phyloP scores from a whole-genome alignment of 2,113 vertebrate genomes.

The Megaptera novaeangliae region DNA sequence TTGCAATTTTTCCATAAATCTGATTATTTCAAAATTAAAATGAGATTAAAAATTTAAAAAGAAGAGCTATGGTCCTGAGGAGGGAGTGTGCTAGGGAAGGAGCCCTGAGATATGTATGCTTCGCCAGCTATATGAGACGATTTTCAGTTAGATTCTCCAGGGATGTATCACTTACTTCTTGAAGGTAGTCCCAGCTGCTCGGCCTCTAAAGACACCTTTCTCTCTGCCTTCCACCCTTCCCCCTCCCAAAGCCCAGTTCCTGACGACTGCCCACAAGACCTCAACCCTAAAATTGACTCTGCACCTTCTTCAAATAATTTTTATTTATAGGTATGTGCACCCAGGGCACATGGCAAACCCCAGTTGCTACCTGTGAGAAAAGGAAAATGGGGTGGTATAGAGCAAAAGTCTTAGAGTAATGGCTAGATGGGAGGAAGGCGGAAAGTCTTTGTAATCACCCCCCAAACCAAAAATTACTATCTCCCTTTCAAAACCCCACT shows the following conservation, averaged over 20 bases:
- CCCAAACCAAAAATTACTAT: background rate
- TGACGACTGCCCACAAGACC: background rate
- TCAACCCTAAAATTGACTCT: background rate
- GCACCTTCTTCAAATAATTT: background rate
- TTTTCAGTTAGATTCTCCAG: background rate
- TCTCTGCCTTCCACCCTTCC: background rate
- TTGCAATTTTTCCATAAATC: background rate
- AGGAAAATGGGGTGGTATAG: background rate
- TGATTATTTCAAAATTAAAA: conserved; percentile 15
- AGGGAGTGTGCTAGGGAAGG: background rate
- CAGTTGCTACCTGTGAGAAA: background rate
- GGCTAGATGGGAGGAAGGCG: background rate
- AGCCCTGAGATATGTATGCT: background rate
- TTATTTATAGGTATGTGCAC: background rate
- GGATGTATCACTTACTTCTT: background rate
- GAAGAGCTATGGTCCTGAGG: background rate
- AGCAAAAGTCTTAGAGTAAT: background rate
- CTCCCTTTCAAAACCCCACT: background rate
- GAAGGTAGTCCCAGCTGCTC: background rate
- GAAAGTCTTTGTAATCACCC: background rate
- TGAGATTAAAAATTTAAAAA: background rate
- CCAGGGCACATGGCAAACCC: background rate
- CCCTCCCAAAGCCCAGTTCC: background rate
- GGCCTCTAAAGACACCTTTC: background rate
- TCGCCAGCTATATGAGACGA: background rate